These are phyloP conservation scores for Sicus ferrugineus DNA, from an alignment of 2,888 invertebrate species.

Conservation along the genomic window DNA sequence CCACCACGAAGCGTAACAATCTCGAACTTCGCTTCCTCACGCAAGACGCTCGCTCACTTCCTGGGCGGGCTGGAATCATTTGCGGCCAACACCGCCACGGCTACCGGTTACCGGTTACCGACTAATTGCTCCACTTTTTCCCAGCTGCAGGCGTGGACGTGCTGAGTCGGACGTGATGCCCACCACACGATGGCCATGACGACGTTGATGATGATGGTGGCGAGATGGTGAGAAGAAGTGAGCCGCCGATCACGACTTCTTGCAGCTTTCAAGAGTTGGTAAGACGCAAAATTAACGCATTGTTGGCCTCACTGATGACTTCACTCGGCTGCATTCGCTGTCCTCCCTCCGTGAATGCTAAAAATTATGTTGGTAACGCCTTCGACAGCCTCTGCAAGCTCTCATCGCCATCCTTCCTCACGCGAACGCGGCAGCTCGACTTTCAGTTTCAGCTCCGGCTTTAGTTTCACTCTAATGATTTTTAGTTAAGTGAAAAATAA, in stretches of 20 bases:
- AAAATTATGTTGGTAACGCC: constrained; percentile 30
- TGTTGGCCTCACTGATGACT: constrained; percentile 19
- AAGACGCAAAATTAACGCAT: constrained; percentile 12
- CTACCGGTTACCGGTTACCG: background rate
- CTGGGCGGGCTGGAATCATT: background rate
- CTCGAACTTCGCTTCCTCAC: too few relatives aligned
- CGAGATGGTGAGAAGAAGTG: background rate
- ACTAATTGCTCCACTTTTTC: constrained; percentile 24
- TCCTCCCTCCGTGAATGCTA: background rate
- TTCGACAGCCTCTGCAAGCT: constrained; percentile 6
- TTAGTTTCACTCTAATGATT: constrained; percentile 25
- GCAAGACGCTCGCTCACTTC: too few relatives aligned
- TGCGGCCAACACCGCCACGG: background rate
- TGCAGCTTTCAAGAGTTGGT: background rate
- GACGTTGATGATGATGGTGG: background rate
- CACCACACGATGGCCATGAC: background rate
- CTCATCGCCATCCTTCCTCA: background rate
- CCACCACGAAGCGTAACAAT: too few relatives aligned
- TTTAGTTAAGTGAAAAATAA: constrained; percentile 26
- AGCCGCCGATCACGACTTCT: background rate
- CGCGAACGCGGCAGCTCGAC: too few relatives aligned
- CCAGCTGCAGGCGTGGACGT: constrained; percentile 4
- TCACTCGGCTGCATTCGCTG: constrained; percentile 2
- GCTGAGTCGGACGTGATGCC: too few relatives aligned
- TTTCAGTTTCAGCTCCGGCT: background rate